Evolutionary conservation across 2,113 vertebrate genomes (phyloP).

Genomic region (Sus scrofa): DNA sequence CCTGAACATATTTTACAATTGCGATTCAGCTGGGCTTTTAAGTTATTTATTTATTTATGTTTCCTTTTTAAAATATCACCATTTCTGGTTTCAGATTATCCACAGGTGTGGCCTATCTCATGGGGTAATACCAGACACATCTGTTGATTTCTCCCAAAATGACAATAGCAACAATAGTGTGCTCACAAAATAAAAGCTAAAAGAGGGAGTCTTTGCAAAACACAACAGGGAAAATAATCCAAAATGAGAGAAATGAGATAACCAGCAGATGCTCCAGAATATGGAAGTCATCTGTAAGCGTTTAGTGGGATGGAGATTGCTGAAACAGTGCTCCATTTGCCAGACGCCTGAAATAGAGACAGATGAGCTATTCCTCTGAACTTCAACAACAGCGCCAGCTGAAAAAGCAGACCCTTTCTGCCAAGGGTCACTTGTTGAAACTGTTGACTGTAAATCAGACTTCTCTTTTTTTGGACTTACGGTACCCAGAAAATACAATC

Average conservation of each 20-base stretch:
- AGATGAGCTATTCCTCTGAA: constrained; percentile 85
- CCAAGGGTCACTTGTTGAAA: constrained; percentile 84
- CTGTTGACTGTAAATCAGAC: constrained; percentile 81
- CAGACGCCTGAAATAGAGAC: constrained; percentile 85
- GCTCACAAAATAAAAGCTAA: constrained; percentile 73
- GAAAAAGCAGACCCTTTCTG: constrained; percentile 86
- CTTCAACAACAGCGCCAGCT: constrained; percentile 84
- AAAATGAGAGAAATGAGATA: constrained; percentile 81
- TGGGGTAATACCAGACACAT: constrained; percentile 62
- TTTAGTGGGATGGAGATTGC: constrained; percentile 80
- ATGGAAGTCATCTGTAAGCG: constrained; percentile 85
- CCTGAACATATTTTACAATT: constrained; percentile 73
- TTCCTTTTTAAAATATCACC: constrained; percentile 45
- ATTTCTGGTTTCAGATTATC: constrained; percentile 74
- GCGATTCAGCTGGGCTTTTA: constrained; percentile 68
- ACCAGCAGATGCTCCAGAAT: constrained; percentile 83
- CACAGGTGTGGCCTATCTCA: constrained; percentile 66
- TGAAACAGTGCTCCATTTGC: constrained; percentile 83
- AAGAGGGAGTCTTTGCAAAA: constrained; percentile 68
- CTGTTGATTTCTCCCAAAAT: constrained; percentile 63
- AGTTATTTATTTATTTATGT: constrained; percentile 36
- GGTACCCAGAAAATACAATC: constrained; percentile 65
- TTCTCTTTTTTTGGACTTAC: constrained; percentile 64
- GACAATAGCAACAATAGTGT: constrained; percentile 53
- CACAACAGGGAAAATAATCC: constrained; percentile 73